A percentile compares a stretch with the other conserved stretches of the same genome.
phyloP scores from a whole-genome alignment of 2,888 invertebrate species.

The Cryptocephalus moraei region DNA sequence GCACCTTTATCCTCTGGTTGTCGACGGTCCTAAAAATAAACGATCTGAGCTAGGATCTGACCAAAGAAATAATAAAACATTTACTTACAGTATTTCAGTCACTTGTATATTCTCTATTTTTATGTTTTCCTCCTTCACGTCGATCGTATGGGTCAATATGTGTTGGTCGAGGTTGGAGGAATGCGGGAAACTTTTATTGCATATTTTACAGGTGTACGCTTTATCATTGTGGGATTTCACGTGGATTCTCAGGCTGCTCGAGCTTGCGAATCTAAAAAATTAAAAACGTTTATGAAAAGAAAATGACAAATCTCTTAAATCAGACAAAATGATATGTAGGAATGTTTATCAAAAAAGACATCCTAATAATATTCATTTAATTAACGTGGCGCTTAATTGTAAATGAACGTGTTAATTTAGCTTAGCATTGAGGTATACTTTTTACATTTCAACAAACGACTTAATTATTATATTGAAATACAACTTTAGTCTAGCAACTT shows the following conservation, averaged over 20 bases:
- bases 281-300: too few species aligned
- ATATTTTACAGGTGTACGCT: slow-evolving; percentile 31
- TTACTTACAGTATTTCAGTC: background rate
- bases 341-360: too few species aligned
- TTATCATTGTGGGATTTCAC: slow-evolving; percentile 31
- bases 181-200: slow-evolving; percentile 31
- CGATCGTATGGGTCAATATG: slow-evolving; percentile 22
- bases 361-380: too few species aligned
- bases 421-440: too few species aligned
- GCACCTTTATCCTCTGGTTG: slow-evolving; percentile 30
- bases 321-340: too few species aligned
- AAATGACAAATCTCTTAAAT: too few species aligned
- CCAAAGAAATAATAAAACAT: background rate
- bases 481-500: too few species aligned
- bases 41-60: background rate
- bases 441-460: too few species aligned
- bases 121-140: slow-evolving; percentile 21
- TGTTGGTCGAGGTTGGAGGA: slow-evolving; percentile 24
- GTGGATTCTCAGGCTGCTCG: slow-evolving; percentile 33
- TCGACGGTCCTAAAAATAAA: slow-evolving; percentile 25
- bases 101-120: too few species aligned
- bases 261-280: slow-evolving; percentile 30
- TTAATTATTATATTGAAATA: too few species aligned
- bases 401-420: too few species aligned
- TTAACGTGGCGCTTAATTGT: too few species aligned